Percentiles rank a stretch among this genome's conserved stretches.
These are phyloP conservation scores for Pedetes capensis DNA, from an alignment of 2,113 vertebrate genomes.

Conservation along the genomic window DNA sequence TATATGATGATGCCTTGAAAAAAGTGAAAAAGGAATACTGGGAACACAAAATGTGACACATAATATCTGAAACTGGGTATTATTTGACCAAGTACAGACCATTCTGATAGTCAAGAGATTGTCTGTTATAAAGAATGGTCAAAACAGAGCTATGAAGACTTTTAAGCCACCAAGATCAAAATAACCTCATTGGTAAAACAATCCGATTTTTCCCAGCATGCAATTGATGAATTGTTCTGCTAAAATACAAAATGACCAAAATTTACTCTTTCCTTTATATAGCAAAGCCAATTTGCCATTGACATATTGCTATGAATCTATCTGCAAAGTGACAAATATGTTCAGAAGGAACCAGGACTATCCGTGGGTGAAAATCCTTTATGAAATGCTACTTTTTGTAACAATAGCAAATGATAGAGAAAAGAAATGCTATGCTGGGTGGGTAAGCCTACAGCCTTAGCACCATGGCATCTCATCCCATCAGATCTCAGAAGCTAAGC, in stretches of 20 bases:
- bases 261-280: neutral
- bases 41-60: neutral
- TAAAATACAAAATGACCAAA: constrained; percentile 21
- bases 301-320: neutral
- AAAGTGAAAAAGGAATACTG: neutral
- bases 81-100: neutral
- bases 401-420: neutral
- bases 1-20: neutral
- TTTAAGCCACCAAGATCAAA: neutral
- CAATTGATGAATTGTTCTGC: neutral
- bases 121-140: neutral
- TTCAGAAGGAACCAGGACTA: neutral
- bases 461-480: too few species aligned
- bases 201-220: neutral
- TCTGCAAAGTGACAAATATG: constrained; percentile 24
- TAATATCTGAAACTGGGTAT: neutral
- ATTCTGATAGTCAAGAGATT: neutral
- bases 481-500: too few species aligned
- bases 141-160: neutral
- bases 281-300: constrained; percentile 5
- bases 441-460: too few species aligned
- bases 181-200: neutral
- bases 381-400: neutral
- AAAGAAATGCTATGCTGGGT: neutral
- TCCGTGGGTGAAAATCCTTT: neutral